Base-by-base conservation (phyloP, 2,888 invertebrate species). In the Drosophila mimica region DNA sequence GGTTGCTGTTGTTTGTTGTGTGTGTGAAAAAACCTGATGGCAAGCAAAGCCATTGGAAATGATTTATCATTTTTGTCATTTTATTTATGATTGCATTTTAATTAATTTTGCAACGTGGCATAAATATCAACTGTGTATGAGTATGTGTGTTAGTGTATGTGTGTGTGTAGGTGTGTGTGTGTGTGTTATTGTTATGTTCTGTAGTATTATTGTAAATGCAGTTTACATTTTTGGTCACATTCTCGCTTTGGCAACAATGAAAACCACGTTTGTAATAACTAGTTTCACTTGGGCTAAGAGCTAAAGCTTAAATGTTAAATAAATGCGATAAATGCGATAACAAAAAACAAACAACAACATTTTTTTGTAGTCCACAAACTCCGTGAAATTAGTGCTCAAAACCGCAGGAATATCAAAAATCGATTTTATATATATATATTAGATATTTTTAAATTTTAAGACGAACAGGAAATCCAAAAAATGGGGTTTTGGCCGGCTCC, bases 351-450 rank as follows among this genome's bases (percentile, higher is more conserved):
- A 48, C 49, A 25, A 49, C 46, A 58, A 58, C 43, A 51, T 62
- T 57, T 77, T 70, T 70, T 43, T 59, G 66, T 59, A 86, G 84
- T 68, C 92, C 91, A 92, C 91, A 92, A 92, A 92, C 91, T 92
- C 91, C 91, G 91, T 91, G 85, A 87, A 89, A 82, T 91, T 91
- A 91, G 89, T 91, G 85, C 82, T 89, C 88, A 88, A 89, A 89
- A 85, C 89, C 85, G 85, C 59, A 84, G 88, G 82, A 78, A 72
- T 77, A 66, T 72, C 71, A 73, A 78, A 74, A 69, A 74, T 33
- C 8, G 33, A 25, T 64, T 49, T 11, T 36, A 9, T 34, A 15
- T n/a, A n/a, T 54, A 36, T 4, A 54, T 49, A 30, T 25, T 30
- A 25, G 25, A 25, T 38, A 36, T 36, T 30, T 38, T 57, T 38